phyloP scores from a whole-genome alignment of 2,888 invertebrate species.

The Dorcus hopei region DNA sequence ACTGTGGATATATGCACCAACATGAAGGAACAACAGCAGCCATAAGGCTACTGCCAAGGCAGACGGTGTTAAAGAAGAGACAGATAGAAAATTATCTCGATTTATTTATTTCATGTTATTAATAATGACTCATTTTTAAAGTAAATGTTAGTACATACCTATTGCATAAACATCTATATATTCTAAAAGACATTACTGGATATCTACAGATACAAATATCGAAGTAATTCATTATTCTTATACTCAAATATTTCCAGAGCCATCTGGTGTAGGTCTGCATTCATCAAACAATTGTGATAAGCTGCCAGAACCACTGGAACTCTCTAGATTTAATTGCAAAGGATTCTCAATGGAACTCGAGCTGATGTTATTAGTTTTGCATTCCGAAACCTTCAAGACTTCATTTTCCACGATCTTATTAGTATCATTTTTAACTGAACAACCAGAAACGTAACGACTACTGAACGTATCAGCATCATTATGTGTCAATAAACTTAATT shows the following conservation, averaged over 20 bases:
- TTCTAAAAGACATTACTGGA: neutral
- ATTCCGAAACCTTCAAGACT: no score
- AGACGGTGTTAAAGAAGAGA: constrained; percentile 37
- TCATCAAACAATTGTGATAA: constrained; percentile 16
- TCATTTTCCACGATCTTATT: no score
- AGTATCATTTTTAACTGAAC: constrained; percentile 34
- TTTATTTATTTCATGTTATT: constrained; percentile 21
- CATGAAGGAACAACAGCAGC: constrained; percentile 46
- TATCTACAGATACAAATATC: no score
- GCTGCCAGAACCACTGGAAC: constrained; percentile 19
- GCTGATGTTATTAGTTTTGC: no score
- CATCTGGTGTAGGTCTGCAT: constrained; percentile 30
- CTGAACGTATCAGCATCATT: constrained; percentile 29
- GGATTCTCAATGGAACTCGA: no score
- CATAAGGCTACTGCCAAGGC: constrained; percentile 33
- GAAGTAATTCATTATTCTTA: no score
- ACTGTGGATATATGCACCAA: constrained; percentile 44
- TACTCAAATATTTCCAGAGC: constrained; percentile 27
- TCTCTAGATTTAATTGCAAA: no score
- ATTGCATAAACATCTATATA: no score
- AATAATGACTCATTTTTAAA: neutral
- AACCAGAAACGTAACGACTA: constrained; percentile 43
- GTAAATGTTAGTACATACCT: no score
- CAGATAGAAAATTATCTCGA: constrained; percentile 44
- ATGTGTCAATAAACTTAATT: constrained; percentile 35